Conservation (phyloP, 2,113 vertebrate genomes). For the Laterallus jamaicensis region DNA sequence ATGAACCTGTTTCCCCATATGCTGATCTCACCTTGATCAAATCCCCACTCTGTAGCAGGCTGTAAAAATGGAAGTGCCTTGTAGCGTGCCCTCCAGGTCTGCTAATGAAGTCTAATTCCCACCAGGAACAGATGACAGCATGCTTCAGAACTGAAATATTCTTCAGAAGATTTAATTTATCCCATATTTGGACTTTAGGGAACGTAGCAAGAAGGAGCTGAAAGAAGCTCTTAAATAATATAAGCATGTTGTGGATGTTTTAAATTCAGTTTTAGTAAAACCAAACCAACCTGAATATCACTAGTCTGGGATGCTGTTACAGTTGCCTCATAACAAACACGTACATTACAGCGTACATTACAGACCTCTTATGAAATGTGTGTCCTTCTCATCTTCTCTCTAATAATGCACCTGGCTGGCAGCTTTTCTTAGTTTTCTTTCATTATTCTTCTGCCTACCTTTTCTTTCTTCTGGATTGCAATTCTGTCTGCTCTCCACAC, state of each 20-base stretch:
- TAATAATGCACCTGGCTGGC: not conserved
- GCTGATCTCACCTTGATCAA: not conserved
- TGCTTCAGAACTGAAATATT: not conserved
- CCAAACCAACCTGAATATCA: not conserved
- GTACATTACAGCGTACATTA: not conserved
- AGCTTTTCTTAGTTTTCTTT: not conserved
- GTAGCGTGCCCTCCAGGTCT: conserved; percentile 7
- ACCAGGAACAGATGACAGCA: not conserved
- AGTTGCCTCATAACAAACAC: not conserved
- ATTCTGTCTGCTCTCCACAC: not conserved
- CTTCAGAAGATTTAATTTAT: conserved; percentile 15
- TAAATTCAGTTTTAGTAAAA: not conserved
- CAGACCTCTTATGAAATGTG: not conserved
- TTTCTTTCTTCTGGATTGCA: not conserved
- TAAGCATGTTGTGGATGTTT: not conserved
- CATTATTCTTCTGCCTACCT: not conserved
- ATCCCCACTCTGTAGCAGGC: not conserved
- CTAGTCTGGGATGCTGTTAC: not conserved
- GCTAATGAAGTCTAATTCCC: not conserved
- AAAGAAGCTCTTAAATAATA: not conserved
- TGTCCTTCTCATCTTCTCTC: not conserved
- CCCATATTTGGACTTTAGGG: not conserved
- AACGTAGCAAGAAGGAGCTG: not conserved
- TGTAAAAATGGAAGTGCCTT: not conserved
- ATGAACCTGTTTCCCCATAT: not conserved